These are phyloP conservation scores for Hermetia illucens DNA, from an alignment of 1,140 invertebrate species.

Conservation along the genomic window DNA sequence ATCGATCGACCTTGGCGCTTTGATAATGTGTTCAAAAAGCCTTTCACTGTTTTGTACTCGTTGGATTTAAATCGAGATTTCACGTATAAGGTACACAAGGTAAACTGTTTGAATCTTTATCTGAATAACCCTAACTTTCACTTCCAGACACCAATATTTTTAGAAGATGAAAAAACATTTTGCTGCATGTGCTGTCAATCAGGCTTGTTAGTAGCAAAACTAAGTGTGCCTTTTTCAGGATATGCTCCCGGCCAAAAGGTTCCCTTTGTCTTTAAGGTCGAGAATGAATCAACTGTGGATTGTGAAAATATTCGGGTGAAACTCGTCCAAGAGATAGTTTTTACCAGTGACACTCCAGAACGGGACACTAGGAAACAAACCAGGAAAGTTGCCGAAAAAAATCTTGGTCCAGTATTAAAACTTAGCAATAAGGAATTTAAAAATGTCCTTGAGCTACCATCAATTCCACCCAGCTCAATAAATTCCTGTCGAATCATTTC, in stretches of 20 bases:
- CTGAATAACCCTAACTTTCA: slow-evolving; percentile 19
- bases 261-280: slow-evolving; percentile 24
- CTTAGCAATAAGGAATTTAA: slow-evolving; percentile 27
- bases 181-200: slow-evolving; percentile 29
- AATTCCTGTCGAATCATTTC: slow-evolving; percentile 53
- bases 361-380: slow-evolving; percentile 41
- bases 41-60: slow-evolving; percentile 59
- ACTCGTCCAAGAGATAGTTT: slow-evolving; percentile 33
- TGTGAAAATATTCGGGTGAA: slow-evolving; percentile 36
- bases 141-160: slow-evolving; percentile 36
- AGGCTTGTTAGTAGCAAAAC: slow-evolving; percentile 24
- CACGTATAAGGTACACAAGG: slow-evolving; percentile 18
- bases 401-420: slow-evolving; percentile 38
- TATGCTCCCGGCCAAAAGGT: slow-evolving; percentile 29
- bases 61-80: slow-evolving; percentile 54
- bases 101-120: neutral
- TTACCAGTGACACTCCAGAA: slow-evolving; percentile 36
- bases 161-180: slow-evolving; percentile 34
- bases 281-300: slow-evolving; percentile 35
- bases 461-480: slow-evolving; percentile 55
- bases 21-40: slow-evolving; percentile 54
- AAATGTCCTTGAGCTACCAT: slow-evolving; percentile 41
- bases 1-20: slow-evolving; percentile 62
- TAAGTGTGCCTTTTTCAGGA: slow-evolving; percentile 27
- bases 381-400: slow-evolving; percentile 37